Evolutionary conservation across 2,797 vertebrate species (phyloP), one percentile per base, ranked within the genome.

Genomic region (Acrocephalus scirpaceus): DNA sequence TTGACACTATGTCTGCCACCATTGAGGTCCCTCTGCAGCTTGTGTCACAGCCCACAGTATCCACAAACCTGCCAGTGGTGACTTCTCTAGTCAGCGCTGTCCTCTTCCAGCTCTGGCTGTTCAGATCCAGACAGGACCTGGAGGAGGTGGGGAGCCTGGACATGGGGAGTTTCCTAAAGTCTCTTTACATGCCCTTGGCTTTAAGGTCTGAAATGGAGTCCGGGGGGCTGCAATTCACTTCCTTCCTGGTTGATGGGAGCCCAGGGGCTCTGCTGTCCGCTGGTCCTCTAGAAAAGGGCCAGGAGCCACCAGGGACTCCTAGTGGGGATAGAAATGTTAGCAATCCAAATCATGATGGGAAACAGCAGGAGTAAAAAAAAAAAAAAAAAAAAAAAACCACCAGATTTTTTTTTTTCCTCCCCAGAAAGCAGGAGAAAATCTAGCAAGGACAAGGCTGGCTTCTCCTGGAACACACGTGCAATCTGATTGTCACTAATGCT

Each of bases 331-430:
- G 72, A 92, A 89, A 83, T 80, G 69, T 80, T 95, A 93, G 81
- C 86, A 86, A 57, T 96, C 86, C 93, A 92, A 94, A 92, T 85
- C 69, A 8, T 95, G 89, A 91, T 93, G 92, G 91, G 89, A 95
- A 97, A 94, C 84, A 93, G 94, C 90, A 94, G 92, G 64, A 94
- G 44, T 34, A 44, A 79, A 90, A 38, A 60, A 60, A 58, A 36
- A 36, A 66, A 90, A 42, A 66, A n/a, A 36, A 36, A 36, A 36
- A 36, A 36, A 88, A 54, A 42, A 42, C 42, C 42, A 44, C 6
- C 42, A 44, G 42, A 72, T 53, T 54, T 58, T 10, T 15, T 10
- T 15, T 60, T 84, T 45, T 16, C 1, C 3, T 8, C 7, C 19
- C 4, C 53, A 48, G 64, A 90, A 93, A 87, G 53, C 0, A 0